Percentiles rank a stretch among this genome's conserved stretches.
Evolutionary conservation across 2,113 vertebrate genomes (phyloP).

Genomic region (Cromileptes altivelis): DNA sequence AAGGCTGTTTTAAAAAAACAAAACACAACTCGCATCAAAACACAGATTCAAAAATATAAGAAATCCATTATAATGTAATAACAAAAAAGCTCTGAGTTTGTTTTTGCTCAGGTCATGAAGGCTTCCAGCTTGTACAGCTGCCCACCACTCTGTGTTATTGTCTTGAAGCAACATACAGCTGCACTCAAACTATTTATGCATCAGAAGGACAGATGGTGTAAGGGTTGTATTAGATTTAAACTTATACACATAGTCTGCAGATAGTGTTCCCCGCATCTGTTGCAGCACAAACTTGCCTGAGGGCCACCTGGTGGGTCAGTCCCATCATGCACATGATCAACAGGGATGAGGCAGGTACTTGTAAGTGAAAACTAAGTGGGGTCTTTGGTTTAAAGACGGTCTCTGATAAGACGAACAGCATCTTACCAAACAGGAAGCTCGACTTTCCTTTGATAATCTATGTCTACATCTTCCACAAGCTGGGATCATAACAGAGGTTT

Average conservation of each 20-base stretch:
- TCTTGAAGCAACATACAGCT: not conserved
- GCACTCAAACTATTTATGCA: not conserved
- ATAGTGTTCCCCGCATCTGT: not conserved
- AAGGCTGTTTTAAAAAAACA: not conserved
- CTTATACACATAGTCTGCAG: not conserved
- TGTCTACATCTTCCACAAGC: not conserved
- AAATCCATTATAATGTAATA: not conserved
- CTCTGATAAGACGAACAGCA: not conserved
- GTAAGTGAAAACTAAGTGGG: not conserved
- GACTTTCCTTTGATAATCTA: not conserved
- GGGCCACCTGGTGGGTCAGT: slow-evolving; percentile 1
- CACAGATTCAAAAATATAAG: not conserved
- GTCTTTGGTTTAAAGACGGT: not conserved
- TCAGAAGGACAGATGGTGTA: not conserved
- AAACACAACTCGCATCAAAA: not conserved
- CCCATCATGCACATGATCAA: not conserved
- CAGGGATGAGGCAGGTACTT: not conserved
- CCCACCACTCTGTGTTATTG: not conserved
- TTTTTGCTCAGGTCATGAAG: not conserved
- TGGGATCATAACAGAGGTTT: not conserved
- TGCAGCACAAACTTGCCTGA: not conserved
- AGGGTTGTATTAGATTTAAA: not conserved
- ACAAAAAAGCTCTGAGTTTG: not conserved
- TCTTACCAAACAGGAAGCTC: not conserved
- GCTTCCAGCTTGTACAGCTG: not conserved